phyloP scores from a whole-genome alignment of 2,113 vertebrate genomes.

The Perca fluviatilis region DNA sequence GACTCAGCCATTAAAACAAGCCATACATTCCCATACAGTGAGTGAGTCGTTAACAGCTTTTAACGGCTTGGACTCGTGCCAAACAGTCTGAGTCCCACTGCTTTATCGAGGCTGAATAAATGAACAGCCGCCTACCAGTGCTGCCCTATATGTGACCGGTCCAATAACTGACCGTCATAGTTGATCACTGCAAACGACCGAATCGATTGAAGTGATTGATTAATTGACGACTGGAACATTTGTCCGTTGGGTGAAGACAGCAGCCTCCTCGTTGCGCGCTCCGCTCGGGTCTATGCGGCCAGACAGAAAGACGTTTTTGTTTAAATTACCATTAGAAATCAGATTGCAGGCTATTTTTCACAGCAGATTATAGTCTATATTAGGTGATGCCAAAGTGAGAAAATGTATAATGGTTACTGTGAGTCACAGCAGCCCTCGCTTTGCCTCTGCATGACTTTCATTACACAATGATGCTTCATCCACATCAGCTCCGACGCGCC shows the following conservation, averaged over 20 bases:
- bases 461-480: slow-evolving; percentile 75
- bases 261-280: slow-evolving; percentile 1
- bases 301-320: slow-evolving; percentile 36
- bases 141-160: slow-evolving; percentile 16
- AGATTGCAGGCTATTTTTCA: background rate
- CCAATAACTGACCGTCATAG: slow-evolving; percentile 52
- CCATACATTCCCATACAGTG: background rate
- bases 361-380: background rate
- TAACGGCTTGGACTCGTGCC: slow-evolving; percentile 52
- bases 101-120: slow-evolving; percentile 16
- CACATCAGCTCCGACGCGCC: slow-evolving; percentile 48
- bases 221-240: slow-evolving; percentile 53
- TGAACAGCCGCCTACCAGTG: background rate
- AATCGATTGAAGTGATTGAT: slow-evolving; percentile 64
- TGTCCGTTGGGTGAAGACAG: slow-evolving; percentile 26
- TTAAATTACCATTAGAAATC: slow-evolving; percentile 7
- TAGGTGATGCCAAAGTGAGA: slow-evolving; percentile 1
- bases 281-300: slow-evolving; percentile 43
- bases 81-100: slow-evolving; percentile 31
- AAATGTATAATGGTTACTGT: background rate
- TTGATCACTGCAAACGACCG: slow-evolving; percentile 50
- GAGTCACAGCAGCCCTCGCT: slow-evolving; percentile 46
- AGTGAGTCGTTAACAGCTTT: slow-evolving; percentile 30
- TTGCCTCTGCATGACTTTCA: slow-evolving; percentile 65
- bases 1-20: background rate